These are phyloP conservation scores for Pyxicephalus adspersus DNA, from an alignment of 2,113 vertebrate species.

Conservation along the genomic window DNA sequence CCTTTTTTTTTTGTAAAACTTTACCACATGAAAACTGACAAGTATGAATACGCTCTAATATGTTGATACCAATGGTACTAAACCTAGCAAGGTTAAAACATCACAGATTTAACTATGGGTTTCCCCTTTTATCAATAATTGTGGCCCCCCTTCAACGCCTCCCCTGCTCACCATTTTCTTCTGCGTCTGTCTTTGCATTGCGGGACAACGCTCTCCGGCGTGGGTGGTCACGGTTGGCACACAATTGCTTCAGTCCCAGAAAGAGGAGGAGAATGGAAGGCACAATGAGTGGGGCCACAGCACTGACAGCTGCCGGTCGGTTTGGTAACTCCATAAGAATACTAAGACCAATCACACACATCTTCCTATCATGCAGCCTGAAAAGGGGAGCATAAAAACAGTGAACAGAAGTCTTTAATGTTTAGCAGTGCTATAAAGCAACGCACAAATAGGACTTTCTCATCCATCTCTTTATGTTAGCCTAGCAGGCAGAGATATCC, in stretches of 20 bases:
- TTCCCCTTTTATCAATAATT: too few relatives aligned
- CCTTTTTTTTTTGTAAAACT: too few relatives aligned
- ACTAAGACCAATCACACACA: conserved; percentile 96
- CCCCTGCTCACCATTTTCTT: conserved; percentile 96
- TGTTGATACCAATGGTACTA: too few relatives aligned
- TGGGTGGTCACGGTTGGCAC: conserved; percentile 81
- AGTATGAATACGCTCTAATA: too few relatives aligned
- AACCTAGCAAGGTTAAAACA: too few relatives aligned
- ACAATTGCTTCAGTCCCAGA: conserved; percentile 92
- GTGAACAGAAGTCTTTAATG: not conserved
- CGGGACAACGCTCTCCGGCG: conserved; percentile 77
- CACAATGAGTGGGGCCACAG: conserved; percentile 85
- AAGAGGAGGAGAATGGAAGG: conserved; percentile 95
- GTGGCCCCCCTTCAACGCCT: too few relatives aligned
- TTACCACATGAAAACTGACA: too few relatives aligned
- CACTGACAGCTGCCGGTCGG: conserved; percentile 82
- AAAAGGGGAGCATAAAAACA: conserved; percentile 1
- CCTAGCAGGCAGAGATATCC: too few relatives aligned
- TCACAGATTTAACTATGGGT: too few relatives aligned
- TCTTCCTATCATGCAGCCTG: conserved; percentile 95
- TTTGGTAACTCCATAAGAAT: conserved; percentile 90
- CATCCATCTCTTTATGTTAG: too few relatives aligned
- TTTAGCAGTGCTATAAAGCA: not conserved
- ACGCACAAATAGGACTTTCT: too few relatives aligned
- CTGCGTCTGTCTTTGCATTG: conserved; percentile 75